Evolutionary conservation across 2,113 vertebrate genomes (phyloP), one percentile per base, ranked within the genome.

Genomic region (Mobula birostris): DNA sequence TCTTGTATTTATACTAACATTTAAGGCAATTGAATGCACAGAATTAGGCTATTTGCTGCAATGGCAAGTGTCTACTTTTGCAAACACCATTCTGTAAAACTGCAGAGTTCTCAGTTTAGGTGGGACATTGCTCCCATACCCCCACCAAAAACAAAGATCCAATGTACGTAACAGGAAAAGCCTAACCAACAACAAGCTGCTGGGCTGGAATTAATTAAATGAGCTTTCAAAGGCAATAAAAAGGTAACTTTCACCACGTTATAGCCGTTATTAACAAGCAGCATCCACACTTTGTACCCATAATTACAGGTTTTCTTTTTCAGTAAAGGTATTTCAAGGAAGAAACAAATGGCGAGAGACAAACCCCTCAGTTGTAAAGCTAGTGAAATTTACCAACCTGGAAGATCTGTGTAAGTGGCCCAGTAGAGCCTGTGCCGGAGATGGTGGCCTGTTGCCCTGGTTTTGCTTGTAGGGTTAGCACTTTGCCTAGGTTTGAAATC

Each of bases 401-500:
- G 58, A 94, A 78, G 87, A 94, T 90, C 80, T 94, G 94, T 40
- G 83, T 66, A 36, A 94, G 94, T 76, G 94, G 87, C 68, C 94
- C 74, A 48, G 70, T 14, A 40, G 91, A 93, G 40, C 66, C 70
- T 32, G 66, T 87, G 74, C 40, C 58, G 7, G 87, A 74, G 68
- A 94, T 72, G 56, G 87, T 88, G 21, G 80, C 94, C 66, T 83
- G 87, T 76, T 94, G 94, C 48, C 82, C 94, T 1, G 94, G 82
- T 88, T 94, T 94, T 58, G 94, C 87, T 70, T 94, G 94, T 68
- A 94, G 58, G 9, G 94, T 94, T 36, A 94, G 36, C 70, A 94
- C 12, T 74, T 83, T 88, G 74, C 94, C 94, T 70, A 94, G 72
- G n/a, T 91, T 94, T 70, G 94, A 94, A 88, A 94, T 83, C 94